A percentile compares a stretch with the other conserved stretches of the same genome.
Evolutionary conservation across 2,113 vertebrate genomes (phyloP).

Genomic region (Thamnophis sirtalis): DNA sequence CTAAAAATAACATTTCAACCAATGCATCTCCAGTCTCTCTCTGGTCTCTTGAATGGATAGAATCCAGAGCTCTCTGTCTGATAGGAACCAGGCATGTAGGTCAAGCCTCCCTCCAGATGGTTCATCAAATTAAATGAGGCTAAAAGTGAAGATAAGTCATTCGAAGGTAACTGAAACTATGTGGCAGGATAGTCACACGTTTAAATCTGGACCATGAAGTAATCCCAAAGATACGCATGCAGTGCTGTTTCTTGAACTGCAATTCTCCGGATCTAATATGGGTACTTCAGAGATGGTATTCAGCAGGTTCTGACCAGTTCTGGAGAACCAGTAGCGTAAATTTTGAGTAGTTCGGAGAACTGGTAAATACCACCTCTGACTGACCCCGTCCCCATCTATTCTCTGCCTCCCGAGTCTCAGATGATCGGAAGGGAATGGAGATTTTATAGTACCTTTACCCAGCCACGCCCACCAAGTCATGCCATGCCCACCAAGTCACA

Average conservation of each 20-base stretch:
- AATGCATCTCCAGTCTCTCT: background rate
- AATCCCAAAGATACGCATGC: background rate
- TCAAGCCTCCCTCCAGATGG: conserved; percentile 9
- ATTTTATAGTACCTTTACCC: too few relatives aligned
- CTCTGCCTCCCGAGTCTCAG: too few relatives aligned
- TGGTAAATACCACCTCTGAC: too few relatives aligned
- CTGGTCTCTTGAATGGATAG: background rate
- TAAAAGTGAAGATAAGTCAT: background rate
- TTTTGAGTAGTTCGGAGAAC: too few relatives aligned
- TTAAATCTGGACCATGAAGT: background rate
- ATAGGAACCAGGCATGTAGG: background rate
- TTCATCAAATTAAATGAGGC: background rate
- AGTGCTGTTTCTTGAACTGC: background rate
- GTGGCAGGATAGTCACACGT: background rate
- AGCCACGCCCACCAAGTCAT: too few relatives aligned
- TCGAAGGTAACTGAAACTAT: background rate
- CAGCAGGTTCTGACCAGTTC: too few relatives aligned
- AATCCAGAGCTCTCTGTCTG: background rate
- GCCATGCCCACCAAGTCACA: too few relatives aligned
- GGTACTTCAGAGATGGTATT: too few relatives aligned
- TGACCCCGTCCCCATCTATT: too few relatives aligned
- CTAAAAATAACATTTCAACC: background rate
- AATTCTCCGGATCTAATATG: background rate
- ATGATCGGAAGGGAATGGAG: too few relatives aligned
- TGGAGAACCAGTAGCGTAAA: too few relatives aligned